A percentile compares a stretch with the other conserved stretches of the same genome.
phyloP scores from a whole-genome alignment of 1,140 invertebrate species.

The Cardiocondyla obscurior region DNA sequence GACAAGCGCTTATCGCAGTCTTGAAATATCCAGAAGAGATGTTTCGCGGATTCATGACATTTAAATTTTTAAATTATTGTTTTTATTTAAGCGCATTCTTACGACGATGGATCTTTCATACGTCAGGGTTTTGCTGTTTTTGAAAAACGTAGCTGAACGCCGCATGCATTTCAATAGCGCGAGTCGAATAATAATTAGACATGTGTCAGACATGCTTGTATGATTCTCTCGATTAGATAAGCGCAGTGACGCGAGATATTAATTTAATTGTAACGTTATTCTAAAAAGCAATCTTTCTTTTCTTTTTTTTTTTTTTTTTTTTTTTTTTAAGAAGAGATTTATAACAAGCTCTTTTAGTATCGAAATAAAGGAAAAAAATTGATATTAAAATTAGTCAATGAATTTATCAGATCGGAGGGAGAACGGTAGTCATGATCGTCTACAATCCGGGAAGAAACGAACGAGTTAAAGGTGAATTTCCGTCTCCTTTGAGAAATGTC shows the following conservation, averaged over 20 bases:
- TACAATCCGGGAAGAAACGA: background rate
- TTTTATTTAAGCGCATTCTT: background rate
- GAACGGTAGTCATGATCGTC: background rate
- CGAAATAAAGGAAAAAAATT: background rate
- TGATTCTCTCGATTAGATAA: background rate
- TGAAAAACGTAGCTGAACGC: background rate
- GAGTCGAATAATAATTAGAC: background rate
- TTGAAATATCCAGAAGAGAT: slow-evolving; percentile 33
- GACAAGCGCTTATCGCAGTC: slow-evolving; percentile 45
- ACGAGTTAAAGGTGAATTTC: slow-evolving; percentile 15
- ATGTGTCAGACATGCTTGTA: background rate
- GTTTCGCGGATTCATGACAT: background rate
- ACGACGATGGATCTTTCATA: background rate
- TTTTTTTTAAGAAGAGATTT: background rate
- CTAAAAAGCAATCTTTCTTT: background rate
- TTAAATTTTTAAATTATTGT: slow-evolving; percentile 12
- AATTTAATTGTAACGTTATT: background rate
- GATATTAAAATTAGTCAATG: background rate
- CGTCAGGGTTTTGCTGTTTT: background rate
- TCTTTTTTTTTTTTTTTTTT: background rate
- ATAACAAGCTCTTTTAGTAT: background rate
- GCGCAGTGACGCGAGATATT: background rate
- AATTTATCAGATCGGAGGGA: background rate
- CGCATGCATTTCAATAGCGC: background rate
- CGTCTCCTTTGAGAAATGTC: slow-evolving; percentile 16